These are phyloP conservation scores for Xenopus petersii DNA, from an alignment of 2,797 vertebrate genomes.

Conservation along the genomic window DNA sequence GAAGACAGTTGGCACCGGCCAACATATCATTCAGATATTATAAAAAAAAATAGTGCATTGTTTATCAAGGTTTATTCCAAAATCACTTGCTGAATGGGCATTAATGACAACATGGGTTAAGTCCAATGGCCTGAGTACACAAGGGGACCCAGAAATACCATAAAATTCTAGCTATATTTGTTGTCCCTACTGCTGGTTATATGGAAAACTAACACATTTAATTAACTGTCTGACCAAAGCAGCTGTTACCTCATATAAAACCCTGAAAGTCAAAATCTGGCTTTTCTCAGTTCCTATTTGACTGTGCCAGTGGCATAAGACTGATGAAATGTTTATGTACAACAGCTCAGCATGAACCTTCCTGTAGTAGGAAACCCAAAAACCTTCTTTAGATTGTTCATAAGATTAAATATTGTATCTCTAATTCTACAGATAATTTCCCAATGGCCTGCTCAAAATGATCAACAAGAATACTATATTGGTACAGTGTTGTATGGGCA, in stretches of 20 bases:
- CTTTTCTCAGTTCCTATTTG: conserved; percentile 61
- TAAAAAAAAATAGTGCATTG: conserved; percentile 10
- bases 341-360: conserved; percentile 64
- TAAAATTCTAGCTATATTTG: conserved; percentile 68
- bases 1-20: conserved; percentile 61
- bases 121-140: conserved; percentile 57
- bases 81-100: conserved; percentile 40
- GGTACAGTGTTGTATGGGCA: neutral
- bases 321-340: conserved; percentile 63
- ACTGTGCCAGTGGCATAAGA: conserved; percentile 68
- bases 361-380: conserved; percentile 60
- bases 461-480: neutral
- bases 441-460: neutral
- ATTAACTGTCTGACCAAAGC: conserved; percentile 78
- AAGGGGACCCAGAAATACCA: conserved; percentile 71
- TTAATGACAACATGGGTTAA: conserved; percentile 57
- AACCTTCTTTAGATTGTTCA: conserved; percentile 63
- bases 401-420: conserved; percentile 51
- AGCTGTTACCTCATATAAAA: conserved; percentile 79
- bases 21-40: conserved; percentile 48
- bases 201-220: conserved; percentile 77
- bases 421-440: conserved; percentile 50
- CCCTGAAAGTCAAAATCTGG: conserved; percentile 61
- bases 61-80: conserved; percentile 54
- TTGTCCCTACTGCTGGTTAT: conserved; percentile 71